These are phyloP conservation scores for Drosophila sucinea DNA, from an alignment of 1,140 invertebrate species.

Conservation along the genomic window DNA sequence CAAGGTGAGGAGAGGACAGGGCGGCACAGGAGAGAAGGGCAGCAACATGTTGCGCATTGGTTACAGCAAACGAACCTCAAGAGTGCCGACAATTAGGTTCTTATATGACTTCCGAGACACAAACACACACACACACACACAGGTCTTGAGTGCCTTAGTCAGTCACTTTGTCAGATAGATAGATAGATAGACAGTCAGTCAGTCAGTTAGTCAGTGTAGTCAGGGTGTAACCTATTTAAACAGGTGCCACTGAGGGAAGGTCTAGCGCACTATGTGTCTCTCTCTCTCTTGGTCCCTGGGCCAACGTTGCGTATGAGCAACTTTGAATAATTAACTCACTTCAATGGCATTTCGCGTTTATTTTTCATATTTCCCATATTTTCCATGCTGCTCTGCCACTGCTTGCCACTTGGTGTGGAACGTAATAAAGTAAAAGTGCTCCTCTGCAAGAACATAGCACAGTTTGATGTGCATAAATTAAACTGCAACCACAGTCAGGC, in stretches of 20 bases:
- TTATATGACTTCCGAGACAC: conserved; percentile 19
- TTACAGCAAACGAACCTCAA: conserved; percentile 16
- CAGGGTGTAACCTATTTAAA: conserved; percentile 3
- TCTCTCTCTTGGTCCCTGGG: conserved; percentile 27
- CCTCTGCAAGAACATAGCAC: conserved; percentile 18
- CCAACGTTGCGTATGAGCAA: conserved; percentile 62
- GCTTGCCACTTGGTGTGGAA: conserved; percentile 50
- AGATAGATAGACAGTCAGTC: neutral
- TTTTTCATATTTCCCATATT: conserved; percentile 1
- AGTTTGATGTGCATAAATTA: conserved; percentile 38
- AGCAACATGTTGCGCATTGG: conserved; percentile 17
- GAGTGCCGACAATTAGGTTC: conserved; percentile 22
- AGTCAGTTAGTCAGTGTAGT: neutral
- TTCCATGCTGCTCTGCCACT: neutral
- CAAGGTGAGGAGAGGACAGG: conserved; percentile 10
- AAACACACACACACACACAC: neutral
- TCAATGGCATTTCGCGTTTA: conserved; percentile 38
- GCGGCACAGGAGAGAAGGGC: neutral
- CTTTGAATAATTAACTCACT: conserved; percentile 68
- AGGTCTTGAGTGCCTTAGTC: neutral
- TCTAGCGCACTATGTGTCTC: neutral
- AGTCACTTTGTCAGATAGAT: neutral
- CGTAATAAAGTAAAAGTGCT: conserved; percentile 47
- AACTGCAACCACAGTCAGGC: conserved; percentile 17
- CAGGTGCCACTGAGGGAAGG: neutral